Evolutionary conservation across 2,797 vertebrate species (phyloP), one percentile per base, ranked within the genome.

Genomic region (Atherinosoma microstoma): DNA sequence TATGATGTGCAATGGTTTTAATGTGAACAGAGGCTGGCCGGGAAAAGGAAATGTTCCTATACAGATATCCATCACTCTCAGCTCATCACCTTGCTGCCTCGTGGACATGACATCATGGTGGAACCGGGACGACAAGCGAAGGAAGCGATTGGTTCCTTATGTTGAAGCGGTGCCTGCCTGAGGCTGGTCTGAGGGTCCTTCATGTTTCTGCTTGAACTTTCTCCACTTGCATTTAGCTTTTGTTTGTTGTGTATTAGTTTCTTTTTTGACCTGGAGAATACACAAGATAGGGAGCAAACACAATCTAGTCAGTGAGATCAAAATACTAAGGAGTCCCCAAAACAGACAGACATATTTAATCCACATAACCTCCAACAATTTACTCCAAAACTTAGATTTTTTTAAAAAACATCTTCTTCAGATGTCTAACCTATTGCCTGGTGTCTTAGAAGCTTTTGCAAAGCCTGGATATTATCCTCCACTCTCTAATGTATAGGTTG

Each of bases 31-130:
- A 89, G 92, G 91, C 91, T 91, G 91, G 89, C 75, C 86, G 84
- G 87, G 78, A 80, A 88, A 82, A 92, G 92, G 92, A 94, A 94
- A 93, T 91, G 91, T 93, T 94, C 87, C 91, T 93, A 86, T 90
- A 91, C 93, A 93, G 93, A 94, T 93, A 94, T 95, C 94, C 90
- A 94, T 94, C 93, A 93, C 92, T 91, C 91, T 91, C 92, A 92
- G 92, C 92, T 94, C 93, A 93, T 94, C 92, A 85, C 91, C 88
- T 87, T 35, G 76, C 82, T 74, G 86, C 84, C 88, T 89, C 70
- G 58, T 91, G 83, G 89, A 86, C 75, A 89, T 94, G 91, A 94
- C 91, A 91, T 94, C 93, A 92, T 89, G 64, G 85, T 15, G 76
- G 83, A 84, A 85, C 60, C 36, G 2, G 90, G 79, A 80, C 68